phyloP scores from a whole-genome alignment of 2,888 invertebrate species.

The Drosophila nr. perissopoda region DNA sequence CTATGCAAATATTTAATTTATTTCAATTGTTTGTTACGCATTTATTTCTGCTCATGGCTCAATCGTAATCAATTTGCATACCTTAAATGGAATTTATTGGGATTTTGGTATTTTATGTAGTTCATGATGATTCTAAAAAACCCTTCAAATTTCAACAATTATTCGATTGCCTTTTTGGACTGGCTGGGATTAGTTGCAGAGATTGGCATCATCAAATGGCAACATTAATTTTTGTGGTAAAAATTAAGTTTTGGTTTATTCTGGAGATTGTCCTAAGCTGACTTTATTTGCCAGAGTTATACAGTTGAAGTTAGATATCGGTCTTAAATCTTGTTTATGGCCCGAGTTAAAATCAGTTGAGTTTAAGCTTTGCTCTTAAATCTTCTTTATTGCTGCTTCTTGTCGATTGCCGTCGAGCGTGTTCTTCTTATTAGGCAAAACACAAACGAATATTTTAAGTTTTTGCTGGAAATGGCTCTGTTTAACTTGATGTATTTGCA shows the following conservation, averaged over 20 bases:
- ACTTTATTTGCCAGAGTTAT: not conserved
- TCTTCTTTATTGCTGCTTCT: not conserved
- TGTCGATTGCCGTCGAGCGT: not conserved
- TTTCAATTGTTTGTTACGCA: not conserved
- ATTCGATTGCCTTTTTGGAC: not conserved
- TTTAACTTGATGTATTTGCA: not conserved
- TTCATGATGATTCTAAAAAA: too few species aligned
- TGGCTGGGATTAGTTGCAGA: not conserved
- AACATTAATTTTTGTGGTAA: not conserved
- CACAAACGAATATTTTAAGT: not conserved
- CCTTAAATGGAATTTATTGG: not conserved
- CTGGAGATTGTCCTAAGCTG: not conserved
- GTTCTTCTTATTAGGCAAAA: not conserved
- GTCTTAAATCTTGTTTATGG: not conserved
- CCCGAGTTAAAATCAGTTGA: not conserved
- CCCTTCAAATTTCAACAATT: not conserved
- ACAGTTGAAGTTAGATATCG: not conserved
- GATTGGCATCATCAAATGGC: not conserved
- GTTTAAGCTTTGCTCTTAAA: not conserved
- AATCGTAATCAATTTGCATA: not conserved
- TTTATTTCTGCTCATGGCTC: not conserved
- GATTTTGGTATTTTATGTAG: not conserved
- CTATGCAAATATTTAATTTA: not conserved
- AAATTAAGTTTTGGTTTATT: not conserved
- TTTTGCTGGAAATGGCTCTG: not conserved